phyloP scores from a whole-genome alignment of 2,888 invertebrate genomes.

The Metacarcinus magister region DNA sequence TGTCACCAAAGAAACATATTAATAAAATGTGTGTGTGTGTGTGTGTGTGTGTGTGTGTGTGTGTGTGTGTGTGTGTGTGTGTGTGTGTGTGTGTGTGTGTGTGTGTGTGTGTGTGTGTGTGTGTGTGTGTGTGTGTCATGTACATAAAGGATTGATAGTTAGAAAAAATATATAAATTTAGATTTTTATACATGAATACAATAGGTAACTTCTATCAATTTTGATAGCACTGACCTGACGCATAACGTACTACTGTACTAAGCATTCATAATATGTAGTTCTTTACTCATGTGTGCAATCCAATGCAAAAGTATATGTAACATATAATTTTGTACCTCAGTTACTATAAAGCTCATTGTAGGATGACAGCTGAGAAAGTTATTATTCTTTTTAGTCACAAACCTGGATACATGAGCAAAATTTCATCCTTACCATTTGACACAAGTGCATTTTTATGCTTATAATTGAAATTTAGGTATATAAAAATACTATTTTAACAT shows the following conservation, averaged over 20 bases:
- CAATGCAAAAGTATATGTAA: not conserved
- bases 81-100: not conserved
- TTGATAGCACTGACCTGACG: not conserved
- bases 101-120: conserved; percentile 2
- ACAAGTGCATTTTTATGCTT: no score
- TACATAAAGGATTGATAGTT: not conserved
- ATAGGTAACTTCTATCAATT: not conserved
- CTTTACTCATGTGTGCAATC: not conserved
- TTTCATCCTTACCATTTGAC: not conserved
- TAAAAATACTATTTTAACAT: not conserved
- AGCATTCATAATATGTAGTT: not conserved
- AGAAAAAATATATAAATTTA: not conserved
- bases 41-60: not conserved
- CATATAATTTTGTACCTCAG: not conserved
- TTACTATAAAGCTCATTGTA: not conserved
- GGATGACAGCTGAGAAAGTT: not conserved
- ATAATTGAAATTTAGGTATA: no score
- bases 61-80: not conserved
- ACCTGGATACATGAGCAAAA: not conserved
- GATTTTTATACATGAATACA: not conserved
- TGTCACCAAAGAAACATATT: no score
- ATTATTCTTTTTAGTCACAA: not conserved
- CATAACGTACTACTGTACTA: not conserved
- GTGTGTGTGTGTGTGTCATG: not conserved
- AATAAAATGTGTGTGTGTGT: not conserved